phyloP scores from a whole-genome alignment of 2,888 invertebrate species.

The Eupelmus urozonus region DNA sequence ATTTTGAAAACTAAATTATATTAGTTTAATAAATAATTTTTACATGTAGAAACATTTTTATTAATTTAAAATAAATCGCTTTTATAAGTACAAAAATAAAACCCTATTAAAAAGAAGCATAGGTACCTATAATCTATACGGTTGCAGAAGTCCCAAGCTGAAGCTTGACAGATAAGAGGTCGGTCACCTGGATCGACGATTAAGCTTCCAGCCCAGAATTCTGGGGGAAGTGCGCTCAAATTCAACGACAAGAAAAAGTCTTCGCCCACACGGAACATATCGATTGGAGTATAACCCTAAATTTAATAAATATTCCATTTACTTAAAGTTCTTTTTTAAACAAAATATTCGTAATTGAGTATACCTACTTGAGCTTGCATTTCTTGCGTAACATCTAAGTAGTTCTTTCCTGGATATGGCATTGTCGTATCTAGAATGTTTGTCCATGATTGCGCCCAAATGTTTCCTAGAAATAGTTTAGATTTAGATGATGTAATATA shows the following conservation, averaged over 20 bases:
- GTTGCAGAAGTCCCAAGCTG: conserved; percentile 97
- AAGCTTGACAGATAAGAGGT: conserved; percentile 91
- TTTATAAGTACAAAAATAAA: too few species aligned
- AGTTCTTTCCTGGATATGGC: conserved; percentile 90
- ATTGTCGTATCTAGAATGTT: conserved; percentile 89
- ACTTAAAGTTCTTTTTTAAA: not conserved
- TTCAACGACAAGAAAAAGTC: conserved; percentile 95
- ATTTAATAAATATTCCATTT: not conserved
- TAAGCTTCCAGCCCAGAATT: conserved; percentile 93
- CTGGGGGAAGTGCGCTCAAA: conserved; percentile 89
- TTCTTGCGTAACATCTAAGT: conserved; percentile 89
- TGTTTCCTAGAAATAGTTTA: conserved; percentile 81
- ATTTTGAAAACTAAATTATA: not conserved
- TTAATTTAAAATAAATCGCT: too few species aligned
- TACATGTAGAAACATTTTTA: too few species aligned
- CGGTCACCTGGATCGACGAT: conserved; percentile 88
- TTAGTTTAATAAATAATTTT: too few species aligned
- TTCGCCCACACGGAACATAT: conserved; percentile 92
- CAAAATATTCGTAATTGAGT: not conserved
- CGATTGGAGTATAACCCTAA: conserved; percentile 89
- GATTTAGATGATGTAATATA: not conserved
- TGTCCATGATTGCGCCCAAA: conserved; percentile 94
- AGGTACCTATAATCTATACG: conserved; percentile 88
- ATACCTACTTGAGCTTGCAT: conserved; percentile 86
- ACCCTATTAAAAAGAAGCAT: too few species aligned